Conservation (phyloP, 2,888 invertebrate genomes). For the Trachelus tabidus region DNA sequence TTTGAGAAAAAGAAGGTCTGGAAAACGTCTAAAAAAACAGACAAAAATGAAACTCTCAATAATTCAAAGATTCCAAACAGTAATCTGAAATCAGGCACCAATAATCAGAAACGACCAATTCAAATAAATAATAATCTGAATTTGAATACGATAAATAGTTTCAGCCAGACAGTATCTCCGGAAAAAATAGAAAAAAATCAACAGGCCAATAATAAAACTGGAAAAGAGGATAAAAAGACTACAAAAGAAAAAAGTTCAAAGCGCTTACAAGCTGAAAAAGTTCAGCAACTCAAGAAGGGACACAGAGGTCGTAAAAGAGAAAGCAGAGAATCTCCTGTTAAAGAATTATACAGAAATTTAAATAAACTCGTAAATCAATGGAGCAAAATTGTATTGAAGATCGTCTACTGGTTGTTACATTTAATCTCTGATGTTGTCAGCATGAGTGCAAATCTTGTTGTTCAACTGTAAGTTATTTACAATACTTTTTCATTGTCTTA, state of each 20-base stretch:
- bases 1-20: constrained; percentile 57
- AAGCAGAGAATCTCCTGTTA: constrained; percentile 59
- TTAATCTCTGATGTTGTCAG: constrained; percentile 83
- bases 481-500: constrained; percentile 1
- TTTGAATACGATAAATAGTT: constrained; percentile 52
- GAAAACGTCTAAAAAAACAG: constrained; percentile 47
- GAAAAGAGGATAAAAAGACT: constrained; percentile 68
- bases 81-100: constrained; percentile 43
- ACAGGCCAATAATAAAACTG: constrained; percentile 68
- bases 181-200: constrained; percentile 60
- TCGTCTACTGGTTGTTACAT: constrained; percentile 82
- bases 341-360: constrained; percentile 59
- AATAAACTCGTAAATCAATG: constrained; percentile 69
- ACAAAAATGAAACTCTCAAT: constrained; percentile 61
- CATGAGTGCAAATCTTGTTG: constrained; percentile 79
- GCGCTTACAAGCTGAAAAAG: constrained; percentile 66
- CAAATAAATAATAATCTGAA: constrained; percentile 59
- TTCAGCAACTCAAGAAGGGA: constrained; percentile 67
- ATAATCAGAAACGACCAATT: constrained; percentile 52
- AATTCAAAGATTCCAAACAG: constrained; percentile 63
- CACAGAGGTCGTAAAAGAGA: constrained; percentile 69
- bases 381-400: constrained; percentile 70
- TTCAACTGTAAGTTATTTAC: constrained; percentile 75
- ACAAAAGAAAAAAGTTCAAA: constrained; percentile 63
- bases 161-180: constrained; percentile 49